phyloP scores from a whole-genome alignment of 2,113 vertebrate genomes.

The Solea senegalensis region DNA sequence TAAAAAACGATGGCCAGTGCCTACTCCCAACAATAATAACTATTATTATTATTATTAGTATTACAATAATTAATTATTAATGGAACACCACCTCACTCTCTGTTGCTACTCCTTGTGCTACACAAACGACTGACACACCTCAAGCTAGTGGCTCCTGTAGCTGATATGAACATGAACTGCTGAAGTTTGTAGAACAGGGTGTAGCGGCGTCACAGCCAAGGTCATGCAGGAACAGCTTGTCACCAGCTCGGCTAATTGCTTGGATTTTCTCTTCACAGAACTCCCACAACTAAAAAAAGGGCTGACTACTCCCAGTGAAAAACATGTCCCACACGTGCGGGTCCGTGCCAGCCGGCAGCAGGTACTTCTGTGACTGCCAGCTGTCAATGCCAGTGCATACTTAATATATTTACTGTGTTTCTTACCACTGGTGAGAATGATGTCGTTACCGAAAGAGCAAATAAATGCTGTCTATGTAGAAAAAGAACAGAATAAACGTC shows the following conservation, averaged over 20 bases:
- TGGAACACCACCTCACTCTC: not conserved
- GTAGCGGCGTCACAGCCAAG: slow-evolving; percentile 18
- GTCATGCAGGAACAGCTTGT: slow-evolving; percentile 54
- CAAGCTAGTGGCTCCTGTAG: slow-evolving; percentile 13
- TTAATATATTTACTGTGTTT: not conserved
- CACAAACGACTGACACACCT: slow-evolving; percentile 4
- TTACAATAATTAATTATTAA: not conserved
- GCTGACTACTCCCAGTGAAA: slow-evolving; percentile 19
- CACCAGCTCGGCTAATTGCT: slow-evolving; percentile 64
- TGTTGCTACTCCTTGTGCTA: slow-evolving; percentile 5
- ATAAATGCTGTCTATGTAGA: too few relatives aligned
- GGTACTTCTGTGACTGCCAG: not conserved
- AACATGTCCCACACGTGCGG: not conserved
- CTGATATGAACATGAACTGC: slow-evolving; percentile 47
- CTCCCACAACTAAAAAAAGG: slow-evolving; percentile 37
- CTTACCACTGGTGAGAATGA: too few relatives aligned
- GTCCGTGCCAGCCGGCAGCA: slow-evolving; percentile 11
- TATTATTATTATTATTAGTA: not conserved
- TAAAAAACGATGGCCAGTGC: slow-evolving; percentile 10
- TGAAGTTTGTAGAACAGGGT: slow-evolving; percentile 39
- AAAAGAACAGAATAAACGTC: too few relatives aligned
- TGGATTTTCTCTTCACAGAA: slow-evolving; percentile 34
- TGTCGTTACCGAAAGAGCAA: too few relatives aligned
- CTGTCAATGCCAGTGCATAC: not conserved
- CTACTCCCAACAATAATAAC: not conserved